Percentiles rank a stretch among this genome's conserved stretches.
Evolutionary conservation across 2,888 invertebrate genomes (phyloP).

Genomic region (Himalopsyche kuldschensis): DNA sequence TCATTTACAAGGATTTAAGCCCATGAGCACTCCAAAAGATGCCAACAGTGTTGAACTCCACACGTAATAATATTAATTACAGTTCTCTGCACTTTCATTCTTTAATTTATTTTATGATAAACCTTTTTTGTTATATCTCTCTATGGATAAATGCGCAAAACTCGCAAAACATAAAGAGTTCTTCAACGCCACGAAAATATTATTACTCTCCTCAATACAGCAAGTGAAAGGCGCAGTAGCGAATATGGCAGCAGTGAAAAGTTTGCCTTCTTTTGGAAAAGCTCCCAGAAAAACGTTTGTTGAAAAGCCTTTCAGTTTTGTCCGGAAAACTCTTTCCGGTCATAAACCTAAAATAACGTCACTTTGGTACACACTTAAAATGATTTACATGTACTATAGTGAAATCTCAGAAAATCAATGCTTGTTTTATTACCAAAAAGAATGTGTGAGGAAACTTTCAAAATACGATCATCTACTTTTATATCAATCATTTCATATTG

Average conservation of each 20-base stretch:
- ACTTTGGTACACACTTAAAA: conserved; percentile 25
- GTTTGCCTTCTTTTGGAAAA: not conserved
- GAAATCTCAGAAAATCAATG: conserved; percentile 17
- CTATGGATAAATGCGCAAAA: not conserved
- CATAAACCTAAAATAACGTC: conserved; percentile 35
- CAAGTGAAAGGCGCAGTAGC: not conserved
- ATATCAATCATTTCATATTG: no score
- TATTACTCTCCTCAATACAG: not conserved
- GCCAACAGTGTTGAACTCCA: no score
- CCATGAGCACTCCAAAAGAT: no score
- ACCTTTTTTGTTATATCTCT: no score
- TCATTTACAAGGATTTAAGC: no score
- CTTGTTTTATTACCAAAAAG: not conserved
- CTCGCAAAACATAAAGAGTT: not conserved
- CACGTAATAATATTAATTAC: no score
- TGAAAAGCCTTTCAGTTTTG: not conserved
- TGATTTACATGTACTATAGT: conserved; percentile 35
- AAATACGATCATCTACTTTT: no score
- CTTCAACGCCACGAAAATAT: not conserved
- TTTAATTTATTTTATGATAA: no score
- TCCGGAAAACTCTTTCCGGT: conserved; percentile 13
- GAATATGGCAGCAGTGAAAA: not conserved
- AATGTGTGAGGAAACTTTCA: no score
- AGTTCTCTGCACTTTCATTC: no score
- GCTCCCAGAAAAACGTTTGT: not conserved